Evolutionary conservation across 2,113 vertebrate genomes (phyloP).

Genomic region (Saimiri boliviensis): DNA sequence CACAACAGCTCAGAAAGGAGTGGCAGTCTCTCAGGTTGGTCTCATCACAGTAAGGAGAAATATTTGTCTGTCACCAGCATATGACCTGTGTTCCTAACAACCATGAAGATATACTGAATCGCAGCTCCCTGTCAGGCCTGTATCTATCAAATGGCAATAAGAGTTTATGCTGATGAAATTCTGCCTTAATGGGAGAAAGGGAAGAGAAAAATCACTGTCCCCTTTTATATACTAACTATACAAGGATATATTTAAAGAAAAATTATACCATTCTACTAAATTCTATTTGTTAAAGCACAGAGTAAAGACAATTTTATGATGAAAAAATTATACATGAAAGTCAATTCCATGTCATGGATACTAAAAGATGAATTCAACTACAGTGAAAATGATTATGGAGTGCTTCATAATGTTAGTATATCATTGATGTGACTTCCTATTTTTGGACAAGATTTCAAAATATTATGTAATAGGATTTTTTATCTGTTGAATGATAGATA

Average conservation of each 20-base stretch:
- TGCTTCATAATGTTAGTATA: neutral
- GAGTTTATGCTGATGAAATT: neutral
- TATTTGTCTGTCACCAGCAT: slow-evolving; percentile 78
- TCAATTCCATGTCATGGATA: neutral
- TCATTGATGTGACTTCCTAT: neutral
- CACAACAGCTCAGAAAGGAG: slow-evolving; percentile 99
- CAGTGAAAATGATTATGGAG: neutral
- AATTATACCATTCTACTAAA: neutral
- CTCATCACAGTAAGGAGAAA: slow-evolving; percentile 83
- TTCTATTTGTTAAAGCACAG: neutral
- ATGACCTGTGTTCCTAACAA: slow-evolving; percentile 66
- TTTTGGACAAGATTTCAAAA: neutral
- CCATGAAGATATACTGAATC: slow-evolving; percentile 55
- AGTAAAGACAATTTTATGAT: neutral
- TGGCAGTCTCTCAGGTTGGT: slow-evolving; percentile 99
- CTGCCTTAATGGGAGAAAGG: neutral
- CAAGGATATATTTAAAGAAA: neutral
- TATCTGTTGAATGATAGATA: neutral
- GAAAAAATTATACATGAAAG: neutral
- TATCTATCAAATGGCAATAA: neutral
- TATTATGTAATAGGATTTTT: neutral
- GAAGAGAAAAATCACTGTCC: neutral
- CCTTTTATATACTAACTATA: neutral
- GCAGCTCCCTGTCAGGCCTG: slow-evolving; percentile 39
- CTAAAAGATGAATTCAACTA: neutral